Base-by-base conservation (phyloP, 1,140 invertebrate species). In the Brachionus manjavacas region DNA sequence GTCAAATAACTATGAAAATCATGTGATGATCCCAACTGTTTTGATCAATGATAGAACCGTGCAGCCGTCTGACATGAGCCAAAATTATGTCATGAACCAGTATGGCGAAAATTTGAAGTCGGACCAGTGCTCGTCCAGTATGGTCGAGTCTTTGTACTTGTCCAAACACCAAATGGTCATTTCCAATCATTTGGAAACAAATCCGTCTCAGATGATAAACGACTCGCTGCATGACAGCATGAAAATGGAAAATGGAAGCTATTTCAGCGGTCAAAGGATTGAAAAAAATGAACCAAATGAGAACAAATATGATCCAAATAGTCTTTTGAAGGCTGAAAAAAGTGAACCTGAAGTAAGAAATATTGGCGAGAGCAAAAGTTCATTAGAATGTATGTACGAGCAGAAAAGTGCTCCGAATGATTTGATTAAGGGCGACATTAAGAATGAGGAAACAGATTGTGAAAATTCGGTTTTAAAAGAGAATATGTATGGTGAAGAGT, bases 321-420 rank as follows among this genome's bases (percentile, higher is more conserved):
- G 43, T 49, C 72, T 25, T 28, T 76, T 49, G 12, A 76, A 76
- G 16, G 49, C 8, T 76, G 72, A 76, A 76, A 76, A 76, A 49
- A 76, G 25, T 49, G 72, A 76, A 4, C 72, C 72, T 9, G 72
- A 76, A 25, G 20, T 49, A 16, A 39, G 16, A 11, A 74, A 74
- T 23, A 16, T 28, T 9, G 72, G 9, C 12, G 16, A 46, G 3
- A 76, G 23, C 16, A 76, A 31, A 25, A 49, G 41, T 20, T 52
- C 46, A 76, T 43, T 49, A 25, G 72, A 76, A 25, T 76, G 72
- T 28, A 23, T 76, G 11, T 76, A 76, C 41, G 72, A 76, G 20
- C 72, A 76, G 25, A 76, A 76, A 76, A 76, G 3, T 9, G 20
- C 14, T 49, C 11, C 49, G 49, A 25, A 28, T 49, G 31, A 46